A percentile compares a stretch with the other conserved stretches of the same genome.
phyloP scores from a whole-genome alignment of 2,888 invertebrate genomes.

The Chironomus riparius region DNA sequence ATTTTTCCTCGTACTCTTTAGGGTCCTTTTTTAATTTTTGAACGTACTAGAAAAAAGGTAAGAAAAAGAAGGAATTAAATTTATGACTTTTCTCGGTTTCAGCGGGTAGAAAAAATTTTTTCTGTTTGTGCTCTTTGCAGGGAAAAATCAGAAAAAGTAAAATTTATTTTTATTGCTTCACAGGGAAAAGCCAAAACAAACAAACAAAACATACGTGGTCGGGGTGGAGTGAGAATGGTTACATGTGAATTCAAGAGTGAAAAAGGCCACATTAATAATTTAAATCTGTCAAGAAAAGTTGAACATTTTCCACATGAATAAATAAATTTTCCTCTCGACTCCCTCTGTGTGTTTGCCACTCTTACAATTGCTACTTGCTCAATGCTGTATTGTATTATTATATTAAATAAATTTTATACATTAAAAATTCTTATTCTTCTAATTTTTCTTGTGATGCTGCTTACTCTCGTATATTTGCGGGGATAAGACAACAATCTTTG shows the following conservation, averaged over 20 bases:
- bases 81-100: slow-evolving; percentile 17
- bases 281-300: slow-evolving; percentile 27
- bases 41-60: neutral
- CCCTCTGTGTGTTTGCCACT: neutral
- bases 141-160: slow-evolving; percentile 19
- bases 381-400: no score
- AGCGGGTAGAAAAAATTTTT: neutral
- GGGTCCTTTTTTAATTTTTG: neutral
- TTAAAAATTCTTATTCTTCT: neutral
- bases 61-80: slow-evolving; percentile 1
- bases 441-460: neutral
- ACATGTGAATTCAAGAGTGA: slow-evolving; percentile 21
- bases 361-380: no score
- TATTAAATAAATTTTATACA: neutral
- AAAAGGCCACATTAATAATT: slow-evolving; percentile 27
- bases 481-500: neutral
- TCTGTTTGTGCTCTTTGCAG: neutral
- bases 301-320: slow-evolving; percentile 20
- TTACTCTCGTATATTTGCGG: slow-evolving; percentile 2
- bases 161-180: slow-evolving; percentile 23
- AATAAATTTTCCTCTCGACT: slow-evolving; percentile 5
- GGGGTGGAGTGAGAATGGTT: neutral
- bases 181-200: slow-evolving; percentile 15
- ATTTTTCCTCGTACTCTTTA: neutral
- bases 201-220: neutral